These are phyloP conservation scores for Littorina saxatilis DNA, from an alignment of 1,140 invertebrate genomes.

Conservation along the genomic window DNA sequence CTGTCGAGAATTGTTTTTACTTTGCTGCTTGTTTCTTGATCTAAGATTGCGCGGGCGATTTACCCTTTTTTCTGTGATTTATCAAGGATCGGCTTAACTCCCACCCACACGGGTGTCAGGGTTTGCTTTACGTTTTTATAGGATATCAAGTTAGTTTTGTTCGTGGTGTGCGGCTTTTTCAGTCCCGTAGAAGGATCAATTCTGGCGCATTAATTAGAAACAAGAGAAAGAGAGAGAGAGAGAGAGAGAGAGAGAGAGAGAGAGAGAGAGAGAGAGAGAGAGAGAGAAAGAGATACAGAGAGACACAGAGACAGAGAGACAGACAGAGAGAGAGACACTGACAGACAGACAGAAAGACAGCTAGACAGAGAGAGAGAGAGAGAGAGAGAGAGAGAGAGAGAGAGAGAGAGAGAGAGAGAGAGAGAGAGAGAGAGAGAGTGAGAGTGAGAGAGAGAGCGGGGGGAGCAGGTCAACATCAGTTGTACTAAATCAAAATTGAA, in stretches of 20 bases:
- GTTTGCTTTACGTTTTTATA: no score
- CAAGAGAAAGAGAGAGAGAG: not conserved
- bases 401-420: not conserved
- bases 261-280: slow-evolving; percentile 1
- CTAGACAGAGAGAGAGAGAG: not conserved
- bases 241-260: not conserved
- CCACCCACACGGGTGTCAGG: no score
- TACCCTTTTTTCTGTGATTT: no score
- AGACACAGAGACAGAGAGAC: slow-evolving; percentile 7
- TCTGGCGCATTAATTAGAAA: no score
- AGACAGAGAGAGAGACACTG: slow-evolving; percentile 5
- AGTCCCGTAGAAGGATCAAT: no score
- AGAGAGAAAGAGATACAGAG: slow-evolving; percentile 1
- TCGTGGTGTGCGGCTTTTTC: no score
- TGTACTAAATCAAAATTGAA: no score
- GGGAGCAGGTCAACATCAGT: not conserved
- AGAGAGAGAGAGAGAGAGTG: not conserved
- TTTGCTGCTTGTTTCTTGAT: no score
- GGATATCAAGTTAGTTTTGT: no score
- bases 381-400: not conserved
- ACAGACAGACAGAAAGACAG: slow-evolving; percentile 5
- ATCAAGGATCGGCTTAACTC: no score
- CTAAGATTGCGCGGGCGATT: no score
- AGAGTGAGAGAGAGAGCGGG: not conserved
- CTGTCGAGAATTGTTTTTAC: no score